Evolutionary conservation across 2,113 vertebrate species (phyloP), one percentile per base, ranked within the genome.

Genomic region (Dissostichus mawsoni): DNA sequence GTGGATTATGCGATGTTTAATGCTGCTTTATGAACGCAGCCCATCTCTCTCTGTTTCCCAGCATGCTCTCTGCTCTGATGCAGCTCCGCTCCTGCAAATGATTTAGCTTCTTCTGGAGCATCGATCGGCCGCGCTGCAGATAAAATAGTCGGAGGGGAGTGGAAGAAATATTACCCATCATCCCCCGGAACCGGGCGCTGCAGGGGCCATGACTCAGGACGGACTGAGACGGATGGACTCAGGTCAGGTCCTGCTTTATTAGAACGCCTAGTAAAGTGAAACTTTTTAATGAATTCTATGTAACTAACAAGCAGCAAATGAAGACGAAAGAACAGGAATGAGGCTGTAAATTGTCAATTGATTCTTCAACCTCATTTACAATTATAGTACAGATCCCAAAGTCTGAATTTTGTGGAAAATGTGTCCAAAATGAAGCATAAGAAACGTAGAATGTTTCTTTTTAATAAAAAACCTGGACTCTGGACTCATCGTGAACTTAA

Each of bases 141-240:
- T 82, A 85, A 84, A 83, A 80, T 56, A 76, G 77, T 73, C 47
- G 68, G 74, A 70, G 62, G 62, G 48, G 66, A 17, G 78, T 25
- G 76, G 81, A 80, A 88, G 88, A 90, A 90, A 91, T 90, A 91
- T 90, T 77, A 90, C 86, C 87, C 86, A 81, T 88, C 87, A 80
- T 77, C 58, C 82, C 74, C 48, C 65, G 67, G 61, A 82, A 73
- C 67, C 55, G 67, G 45, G 44, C 63, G 79, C 67, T 20, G 72
- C 68, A 63, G 65, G 84, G 83, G 83, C 90, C 82, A 77, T 89
- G 90, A 88, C 83, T 88, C 90, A 88, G 83, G 87, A 52, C 16
- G 23, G 83, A 73, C 81, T 11, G 75, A 81, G 89, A 84, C 69
- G 67, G 58, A 87, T 84, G 78, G 73, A 65, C 57, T 8, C 16